Evolutionary conservation across 2,888 invertebrate genomes (phyloP), one percentile per base, ranked within the genome.

Genomic region (Hanleya hanleyi): DNA sequence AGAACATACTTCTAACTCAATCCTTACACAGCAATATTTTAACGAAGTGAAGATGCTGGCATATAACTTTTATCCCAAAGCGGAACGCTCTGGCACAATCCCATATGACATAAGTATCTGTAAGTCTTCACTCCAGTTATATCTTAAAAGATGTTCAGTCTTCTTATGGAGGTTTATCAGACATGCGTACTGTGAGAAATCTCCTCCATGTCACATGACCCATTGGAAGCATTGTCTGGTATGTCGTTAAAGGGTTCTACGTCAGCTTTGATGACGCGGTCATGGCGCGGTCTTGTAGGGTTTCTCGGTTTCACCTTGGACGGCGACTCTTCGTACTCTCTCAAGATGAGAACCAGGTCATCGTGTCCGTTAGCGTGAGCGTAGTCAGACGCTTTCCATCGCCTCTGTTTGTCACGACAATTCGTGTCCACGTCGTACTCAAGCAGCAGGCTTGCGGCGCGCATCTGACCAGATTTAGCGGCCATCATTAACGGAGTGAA

Each of bases 401-500:
- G 18, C n/a, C 64, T 32, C 1, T 36, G 36, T 37, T 64, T 64
- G 18, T 64, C 64, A 36, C 38, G 64, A 35, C 64, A 64, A 12
- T 64, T 37, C n/a, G 38, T 9, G 37, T 64, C 64, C 38, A 64
- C 64, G 6, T 29, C 38, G 36, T 26, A 64, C 26, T 64, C 64
- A 9, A 64, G 38, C 35, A 64, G 64, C 18, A 64, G 64, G 35
- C 37, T 18, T 37, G 36, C 29, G 9, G 38, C 64, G 12, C 18
- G 22, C 33, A 37, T 9, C 64, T 64, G 64, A 2, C 38, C 64
- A 1, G 38, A 37, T 37, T 64, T 64, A 26, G 64, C 64, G 38
- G 64, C 64, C 35, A 37, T 64, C 64, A 64, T 64, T 32, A 64
- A 29, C n/a, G 64, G 64, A 2, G 64, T 64, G 22, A 64, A 37